A percentile compares a stretch with the other conserved stretches of the same genome.
Conservation (phyloP, 1,140 invertebrate species). For the Nasonia vitripennis region DNA sequence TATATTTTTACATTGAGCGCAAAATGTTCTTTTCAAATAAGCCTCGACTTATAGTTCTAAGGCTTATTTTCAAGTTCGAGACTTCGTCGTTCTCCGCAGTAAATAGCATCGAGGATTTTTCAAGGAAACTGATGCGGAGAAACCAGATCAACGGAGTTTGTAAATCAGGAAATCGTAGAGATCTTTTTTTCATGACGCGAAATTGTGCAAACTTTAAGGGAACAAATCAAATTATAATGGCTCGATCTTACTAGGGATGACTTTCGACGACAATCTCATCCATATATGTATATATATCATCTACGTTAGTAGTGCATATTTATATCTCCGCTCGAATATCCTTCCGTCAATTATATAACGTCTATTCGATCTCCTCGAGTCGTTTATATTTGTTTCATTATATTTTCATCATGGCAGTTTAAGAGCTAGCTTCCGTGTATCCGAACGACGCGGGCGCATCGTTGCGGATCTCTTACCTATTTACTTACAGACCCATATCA, state of each 20-base stretch:
- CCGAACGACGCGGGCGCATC: conserved; percentile 54
- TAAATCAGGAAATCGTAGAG: background rate
- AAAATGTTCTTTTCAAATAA: background rate
- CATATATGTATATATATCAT: background rate
- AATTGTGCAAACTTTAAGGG: too few relatives aligned
- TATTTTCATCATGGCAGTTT: conserved; percentile 70
- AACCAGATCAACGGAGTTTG: background rate
- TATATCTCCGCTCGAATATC: conserved; percentile 14
- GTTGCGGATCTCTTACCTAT: conserved; percentile 67
- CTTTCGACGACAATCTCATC: background rate
- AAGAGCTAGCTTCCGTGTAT: conserved; percentile 71
- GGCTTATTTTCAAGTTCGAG: background rate
- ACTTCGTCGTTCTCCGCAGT: background rate
- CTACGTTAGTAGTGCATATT: conserved; percentile 2
- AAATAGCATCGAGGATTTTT: background rate
- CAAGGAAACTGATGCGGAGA: background rate
- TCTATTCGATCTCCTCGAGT: background rate
- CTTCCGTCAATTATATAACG: conserved; percentile 19
- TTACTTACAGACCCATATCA: conserved; percentile 65
- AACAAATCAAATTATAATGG: background rate
- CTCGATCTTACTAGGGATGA: conserved; percentile 2
- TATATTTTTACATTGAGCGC: background rate
- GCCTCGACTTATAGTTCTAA: background rate
- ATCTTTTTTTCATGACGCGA: background rate
- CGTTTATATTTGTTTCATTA: conserved; percentile 35